phyloP scores from a whole-genome alignment of 2,113 vertebrate species.

The Peromyscus californicus region DNA sequence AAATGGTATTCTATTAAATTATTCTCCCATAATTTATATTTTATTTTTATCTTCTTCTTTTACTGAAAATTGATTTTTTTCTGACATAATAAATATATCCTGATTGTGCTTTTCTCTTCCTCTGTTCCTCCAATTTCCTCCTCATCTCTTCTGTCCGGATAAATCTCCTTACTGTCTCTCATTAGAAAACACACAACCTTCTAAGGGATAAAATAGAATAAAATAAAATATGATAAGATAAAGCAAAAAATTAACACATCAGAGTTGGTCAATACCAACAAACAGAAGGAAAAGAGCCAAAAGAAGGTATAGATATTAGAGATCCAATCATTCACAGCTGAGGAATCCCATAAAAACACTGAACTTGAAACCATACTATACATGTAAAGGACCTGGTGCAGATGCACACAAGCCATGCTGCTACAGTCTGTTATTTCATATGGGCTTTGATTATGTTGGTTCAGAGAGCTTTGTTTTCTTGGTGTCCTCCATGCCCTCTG shows the following conservation, averaged over 20 bases:
- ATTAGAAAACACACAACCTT: background rate
- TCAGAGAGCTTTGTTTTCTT: background rate
- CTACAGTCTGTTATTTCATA: background rate
- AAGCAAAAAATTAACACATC: background rate
- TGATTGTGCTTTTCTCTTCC: background rate
- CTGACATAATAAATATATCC: background rate
- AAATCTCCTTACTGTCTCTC: background rate
- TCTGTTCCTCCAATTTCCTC: background rate
- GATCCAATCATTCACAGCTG: background rate
- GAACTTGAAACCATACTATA: background rate
- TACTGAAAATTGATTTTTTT: background rate
- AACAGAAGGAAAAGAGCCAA: background rate
- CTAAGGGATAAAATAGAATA: background rate
- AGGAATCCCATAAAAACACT: background rate
- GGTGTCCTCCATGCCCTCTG: background rate
- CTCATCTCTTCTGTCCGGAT: background rate
- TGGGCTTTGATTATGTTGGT: background rate
- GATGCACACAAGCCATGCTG: too few species aligned
- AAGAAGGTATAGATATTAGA: background rate
- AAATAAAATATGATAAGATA: background rate
- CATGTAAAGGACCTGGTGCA: background rate
- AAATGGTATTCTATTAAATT: constrained; percentile 16
- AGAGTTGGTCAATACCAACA: too few species aligned
- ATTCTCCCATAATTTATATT: background rate
- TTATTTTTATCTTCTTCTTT: background rate